Base-by-base conservation (phyloP, 2,113 vertebrate species). In the Percina caprodes region DNA sequence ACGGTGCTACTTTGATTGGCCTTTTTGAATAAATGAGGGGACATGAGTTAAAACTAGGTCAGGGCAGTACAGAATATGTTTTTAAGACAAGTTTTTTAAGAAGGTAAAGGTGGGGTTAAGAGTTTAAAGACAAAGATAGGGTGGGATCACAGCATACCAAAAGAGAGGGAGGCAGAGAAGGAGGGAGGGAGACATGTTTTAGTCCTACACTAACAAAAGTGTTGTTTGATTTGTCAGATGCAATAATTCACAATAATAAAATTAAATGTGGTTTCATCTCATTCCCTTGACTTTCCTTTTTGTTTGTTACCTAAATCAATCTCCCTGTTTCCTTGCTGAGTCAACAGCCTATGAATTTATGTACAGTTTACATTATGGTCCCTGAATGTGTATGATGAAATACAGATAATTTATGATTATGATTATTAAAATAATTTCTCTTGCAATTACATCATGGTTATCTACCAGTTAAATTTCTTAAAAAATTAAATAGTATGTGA, bases 181-280 rank as follows among this genome's bases (percentile, higher is more conserved):
- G 51, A 66, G 54, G 48, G 63, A 86, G 42, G 71, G 54, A 86
- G 86, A 89, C 76, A 87, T 33, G 15, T 89, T 87, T 86, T 79
- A 79, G 77, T 69, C 88, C 72, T 79, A 70, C 33, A 69, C 82
- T 88, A 82, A 90, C 90, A 87, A 83, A 80, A 91, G 76, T 79
- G 21, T 39, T 79, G 81, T 93, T 94, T 92, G 80, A 92, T 91
- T 74, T 90, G 70, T 87, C 69, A 56, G 74, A 77, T 6, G 77
- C 85, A 75, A 79, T 92, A 89, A 90, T 71, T 92, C 86, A 90
- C 73, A 60, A 73, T 76, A 84, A 72, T 86, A 75, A 88, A 87
- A 90, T 84, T 54, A 86, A 92, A 70, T 52, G 15, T 23, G 30
- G 58, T 82, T 90, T 89, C 69, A 73, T 91, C 86, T 85, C 61